Evolutionary conservation across 2,797 vertebrate species (phyloP).

Genomic region (Tinamus major): DNA sequence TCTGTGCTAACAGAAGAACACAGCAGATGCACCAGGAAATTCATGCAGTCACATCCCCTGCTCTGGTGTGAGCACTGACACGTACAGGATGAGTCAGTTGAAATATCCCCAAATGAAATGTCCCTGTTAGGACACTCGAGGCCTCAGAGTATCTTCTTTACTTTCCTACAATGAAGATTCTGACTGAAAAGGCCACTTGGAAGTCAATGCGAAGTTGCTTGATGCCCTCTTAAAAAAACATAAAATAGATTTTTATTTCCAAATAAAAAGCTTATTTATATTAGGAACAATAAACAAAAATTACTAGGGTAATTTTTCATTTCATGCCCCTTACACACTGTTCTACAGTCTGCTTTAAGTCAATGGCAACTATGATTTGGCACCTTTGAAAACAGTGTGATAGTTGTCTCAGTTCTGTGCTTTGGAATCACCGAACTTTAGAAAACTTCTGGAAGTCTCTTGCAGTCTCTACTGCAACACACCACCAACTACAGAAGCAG

Average conservation of each 20-base stretch:
- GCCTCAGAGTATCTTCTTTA: background rate
- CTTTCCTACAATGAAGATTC: background rate
- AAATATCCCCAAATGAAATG: background rate
- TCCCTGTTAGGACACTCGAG: constrained; percentile 23
- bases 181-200: background rate
- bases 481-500: background rate
- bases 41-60: constrained; percentile 1
- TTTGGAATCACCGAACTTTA: background rate
- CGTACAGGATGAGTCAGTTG: background rate
- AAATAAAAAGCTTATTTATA: background rate
- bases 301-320: background rate
- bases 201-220: background rate
- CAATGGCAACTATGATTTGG: background rate
- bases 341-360: background rate
- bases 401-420: background rate
- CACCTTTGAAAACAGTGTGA: background rate
- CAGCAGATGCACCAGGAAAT: constrained; percentile 33
- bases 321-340: background rate
- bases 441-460: background rate
- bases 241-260: background rate
- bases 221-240: background rate
- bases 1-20: background rate
- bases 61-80: background rate
- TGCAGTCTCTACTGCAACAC: background rate
- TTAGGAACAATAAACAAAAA: background rate